A percentile compares a stretch with the other conserved stretches of the same genome.
Conservation (phyloP, 2,888 invertebrate genomes). For the Tipula helvola region DNA sequence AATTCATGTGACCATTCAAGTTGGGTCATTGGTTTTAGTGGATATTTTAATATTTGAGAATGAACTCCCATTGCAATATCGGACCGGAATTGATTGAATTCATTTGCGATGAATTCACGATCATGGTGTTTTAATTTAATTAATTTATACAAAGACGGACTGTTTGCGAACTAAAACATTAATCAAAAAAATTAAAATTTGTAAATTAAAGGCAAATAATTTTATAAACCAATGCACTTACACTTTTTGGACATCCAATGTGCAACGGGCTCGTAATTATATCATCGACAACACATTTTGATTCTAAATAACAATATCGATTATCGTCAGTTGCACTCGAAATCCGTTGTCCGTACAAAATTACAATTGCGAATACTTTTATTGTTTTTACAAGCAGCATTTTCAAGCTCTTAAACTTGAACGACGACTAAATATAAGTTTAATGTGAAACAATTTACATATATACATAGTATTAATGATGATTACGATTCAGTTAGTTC, state of each 20-base stretch:
- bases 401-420: not conserved
- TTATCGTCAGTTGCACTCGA: not conserved
- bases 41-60: not conserved
- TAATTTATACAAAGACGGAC: not conserved
- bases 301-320: not conserved
- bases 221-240: not conserved
- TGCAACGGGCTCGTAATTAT: not conserved
- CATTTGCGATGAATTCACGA: not conserved
- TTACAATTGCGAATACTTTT: not conserved
- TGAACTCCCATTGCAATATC: not conserved
- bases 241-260: not conserved
- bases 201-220: not conserved
- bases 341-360: not conserved
- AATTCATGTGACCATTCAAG: not conserved
- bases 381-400: not conserved
- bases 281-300: not conserved
- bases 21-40: not conserved
- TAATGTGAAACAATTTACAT: not conserved
- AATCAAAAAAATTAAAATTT: not conserved
- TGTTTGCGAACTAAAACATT: not conserved
- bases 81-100: not conserved
- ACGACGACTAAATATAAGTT: not conserved
- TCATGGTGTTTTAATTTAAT: not conserved
- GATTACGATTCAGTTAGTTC: not conserved
- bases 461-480: not conserved